Evolutionary conservation across 2,888 invertebrate genomes (phyloP).

Genomic region (Cantharis rustica): DNA sequence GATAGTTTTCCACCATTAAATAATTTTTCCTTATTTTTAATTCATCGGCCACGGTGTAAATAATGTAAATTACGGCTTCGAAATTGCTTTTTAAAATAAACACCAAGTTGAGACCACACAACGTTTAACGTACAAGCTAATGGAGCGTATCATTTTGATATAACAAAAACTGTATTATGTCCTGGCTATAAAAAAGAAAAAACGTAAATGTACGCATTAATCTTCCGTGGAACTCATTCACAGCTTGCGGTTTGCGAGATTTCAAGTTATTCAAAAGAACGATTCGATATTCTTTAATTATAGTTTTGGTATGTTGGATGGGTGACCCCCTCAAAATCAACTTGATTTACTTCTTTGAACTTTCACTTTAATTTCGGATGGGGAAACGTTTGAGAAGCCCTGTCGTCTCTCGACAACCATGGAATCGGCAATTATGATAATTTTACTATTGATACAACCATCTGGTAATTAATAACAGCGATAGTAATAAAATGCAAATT

Average conservation of each 20-base stretch:
- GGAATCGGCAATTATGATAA: background rate
- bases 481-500: background rate
- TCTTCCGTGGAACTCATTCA: conserved; percentile 13
- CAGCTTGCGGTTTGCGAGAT: conserved; percentile 16
- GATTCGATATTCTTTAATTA: background rate
- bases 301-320: background rate
- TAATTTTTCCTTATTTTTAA: background rate
- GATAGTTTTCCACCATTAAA: background rate
- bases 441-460: background rate
- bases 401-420: background rate
- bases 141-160: conserved; percentile 14
- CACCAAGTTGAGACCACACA: conserved; percentile 13
- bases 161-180: conserved; percentile 23
- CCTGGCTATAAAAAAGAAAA: conserved; percentile 6
- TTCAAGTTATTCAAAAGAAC: background rate
- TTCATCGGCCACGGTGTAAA: background rate
- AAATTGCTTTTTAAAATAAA: conserved; percentile 9
- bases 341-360: too few relatives aligned
- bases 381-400: background rate
- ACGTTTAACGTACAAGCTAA: conserved; percentile 13
- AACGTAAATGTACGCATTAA: conserved; percentile 13
- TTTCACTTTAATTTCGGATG: too few relatives aligned
- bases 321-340: background rate
- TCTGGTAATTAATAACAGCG: background rate
- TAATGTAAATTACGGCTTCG: conserved; percentile 2